Evolutionary conservation across 1,140 invertebrate genomes (phyloP), one percentile per base, ranked within the genome.

Genomic region (Pachypeltis micranthus): DNA sequence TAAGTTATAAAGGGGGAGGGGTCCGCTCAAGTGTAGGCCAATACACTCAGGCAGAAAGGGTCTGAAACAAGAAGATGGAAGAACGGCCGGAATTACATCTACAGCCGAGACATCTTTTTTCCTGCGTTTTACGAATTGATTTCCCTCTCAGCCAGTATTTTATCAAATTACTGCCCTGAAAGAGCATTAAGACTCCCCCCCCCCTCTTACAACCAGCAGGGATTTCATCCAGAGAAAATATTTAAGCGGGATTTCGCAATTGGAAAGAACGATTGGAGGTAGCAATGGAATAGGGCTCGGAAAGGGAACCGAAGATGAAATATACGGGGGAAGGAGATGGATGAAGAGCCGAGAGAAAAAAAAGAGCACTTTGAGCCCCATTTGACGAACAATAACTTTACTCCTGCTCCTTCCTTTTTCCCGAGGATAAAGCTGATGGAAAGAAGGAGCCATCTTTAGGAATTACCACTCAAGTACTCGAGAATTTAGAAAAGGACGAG

Each of bases 201-300:
- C 4, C 47, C 7, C 31, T 16, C 31, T 39, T 39, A n/a, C 31
- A 16, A 10, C 7, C 31, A 10, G 47, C 19, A 10, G 23, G 47
- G 47, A 51, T 51, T 51, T 51, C 47, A 51, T 51, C 47, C 47
- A 21, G 23, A n/a, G n/a, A 21, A 51, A 51, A 51, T 51, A 51
- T 51, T 51, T 51, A 51, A 51, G 47, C n/a, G 47, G 47, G 47
- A 51, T 51, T 51, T 21, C 47, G 47, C 47, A 51, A 51, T 51
- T 51, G 47, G 47, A 51, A 51, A 51, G 47, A 21, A 51, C 12
- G 12, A 51, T 51, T 21, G 47, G 23, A 21, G 23, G 47, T 10
- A 51, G 10, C n/a, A n/a, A n/a, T n/a, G n/a, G n/a, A n/a, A n/a
- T n/a, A n/a, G n/a, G n/a, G n/a, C n/a, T n/a, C n/a, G 47, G 21